These are phyloP conservation scores for Perdita meconis DNA, from an alignment of 2,888 invertebrate genomes.

Conservation along the genomic window DNA sequence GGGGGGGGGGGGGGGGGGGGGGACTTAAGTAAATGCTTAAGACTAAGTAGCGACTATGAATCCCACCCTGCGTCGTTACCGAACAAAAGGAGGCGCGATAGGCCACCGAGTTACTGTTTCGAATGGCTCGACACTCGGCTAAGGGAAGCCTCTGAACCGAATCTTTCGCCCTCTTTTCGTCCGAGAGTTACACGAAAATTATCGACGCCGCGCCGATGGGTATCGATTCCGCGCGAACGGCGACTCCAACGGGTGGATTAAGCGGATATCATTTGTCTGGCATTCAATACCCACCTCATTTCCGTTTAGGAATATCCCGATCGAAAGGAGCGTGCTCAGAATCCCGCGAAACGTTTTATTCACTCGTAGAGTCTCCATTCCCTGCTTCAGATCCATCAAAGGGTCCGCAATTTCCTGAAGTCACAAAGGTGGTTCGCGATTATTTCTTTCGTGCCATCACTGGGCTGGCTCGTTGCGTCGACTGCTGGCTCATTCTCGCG, in stretches of 20 bases:
- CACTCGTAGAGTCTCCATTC: slow-evolving; percentile 94
- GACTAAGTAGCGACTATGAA: no score
- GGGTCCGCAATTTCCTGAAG: slow-evolving; percentile 98
- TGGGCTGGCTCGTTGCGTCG: slow-evolving; percentile 31
- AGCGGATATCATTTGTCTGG: slow-evolving; percentile 81
- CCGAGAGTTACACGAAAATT: slow-evolving; percentile 60
- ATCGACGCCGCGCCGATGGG: slow-evolving; percentile 49
- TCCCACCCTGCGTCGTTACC: slow-evolving; percentile 9
- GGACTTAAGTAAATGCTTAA: no score
- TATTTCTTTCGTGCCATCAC: slow-evolving; percentile 46
- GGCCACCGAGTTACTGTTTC: slow-evolving; percentile 28
- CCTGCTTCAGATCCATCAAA: slow-evolving; percentile 98
- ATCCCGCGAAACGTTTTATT: slow-evolving; percentile 98
- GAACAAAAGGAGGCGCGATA: slow-evolving; percentile 22
- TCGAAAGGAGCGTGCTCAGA: slow-evolving; percentile 95
- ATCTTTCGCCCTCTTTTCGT: background rate
- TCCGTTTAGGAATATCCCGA: slow-evolving; percentile 98
- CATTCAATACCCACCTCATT: slow-evolving; percentile 86
- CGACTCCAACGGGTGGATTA: slow-evolving; percentile 69
- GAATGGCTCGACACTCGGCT: slow-evolving; percentile 40
- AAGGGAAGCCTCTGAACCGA: slow-evolving; percentile 19
- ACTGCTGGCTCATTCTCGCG: slow-evolving; percentile 22
- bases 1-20: no score
- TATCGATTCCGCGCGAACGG: slow-evolving; percentile 41
- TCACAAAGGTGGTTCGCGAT: slow-evolving; percentile 63